Evolutionary conservation across 2,888 invertebrate species (phyloP).

Genomic region (Tetragnatha montana): DNA sequence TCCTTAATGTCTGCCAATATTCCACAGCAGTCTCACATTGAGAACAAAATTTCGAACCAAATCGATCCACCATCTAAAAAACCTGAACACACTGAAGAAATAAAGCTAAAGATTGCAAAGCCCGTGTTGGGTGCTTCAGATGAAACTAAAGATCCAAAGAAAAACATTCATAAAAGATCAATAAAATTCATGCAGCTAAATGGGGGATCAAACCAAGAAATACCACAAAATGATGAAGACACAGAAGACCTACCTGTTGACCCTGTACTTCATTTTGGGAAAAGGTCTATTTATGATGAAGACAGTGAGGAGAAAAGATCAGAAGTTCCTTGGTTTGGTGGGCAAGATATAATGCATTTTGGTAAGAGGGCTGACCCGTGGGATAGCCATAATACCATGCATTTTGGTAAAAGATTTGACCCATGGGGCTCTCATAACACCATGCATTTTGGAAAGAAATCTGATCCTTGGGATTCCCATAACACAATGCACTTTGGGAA

Average conservation of each 20-base stretch:
- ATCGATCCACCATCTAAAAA: neutral
- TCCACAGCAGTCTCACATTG: constrained; percentile 31
- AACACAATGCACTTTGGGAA: constrained; percentile 35
- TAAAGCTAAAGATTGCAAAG: neutral
- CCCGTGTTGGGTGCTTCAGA: neutral
- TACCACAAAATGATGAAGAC: neutral
- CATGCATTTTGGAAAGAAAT: constrained; percentile 49
- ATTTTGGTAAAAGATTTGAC: constrained; percentile 48
- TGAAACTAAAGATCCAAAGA: neutral
- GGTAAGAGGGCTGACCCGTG: constrained; percentile 37
- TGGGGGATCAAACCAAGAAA: neutral
- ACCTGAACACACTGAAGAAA: neutral
- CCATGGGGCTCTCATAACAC: constrained; percentile 49
- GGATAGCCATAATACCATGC: constrained; percentile 32
- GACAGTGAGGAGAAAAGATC: constrained; percentile 48
- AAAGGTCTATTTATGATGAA: constrained; percentile 34
- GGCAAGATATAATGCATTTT: constrained; percentile 49
- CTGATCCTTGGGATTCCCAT: constrained; percentile 23
- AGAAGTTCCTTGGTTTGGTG: constrained; percentile 12
- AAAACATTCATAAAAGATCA: neutral
- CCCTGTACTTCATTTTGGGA: constrained; percentile 52
- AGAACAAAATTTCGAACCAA: neutral
- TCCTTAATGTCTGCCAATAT: neutral
- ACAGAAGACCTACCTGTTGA: neutral
- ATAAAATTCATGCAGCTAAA: neutral